Conservation (phyloP, 2,797 vertebrate genomes). For the Cynodonichthys magdalenae region DNA sequence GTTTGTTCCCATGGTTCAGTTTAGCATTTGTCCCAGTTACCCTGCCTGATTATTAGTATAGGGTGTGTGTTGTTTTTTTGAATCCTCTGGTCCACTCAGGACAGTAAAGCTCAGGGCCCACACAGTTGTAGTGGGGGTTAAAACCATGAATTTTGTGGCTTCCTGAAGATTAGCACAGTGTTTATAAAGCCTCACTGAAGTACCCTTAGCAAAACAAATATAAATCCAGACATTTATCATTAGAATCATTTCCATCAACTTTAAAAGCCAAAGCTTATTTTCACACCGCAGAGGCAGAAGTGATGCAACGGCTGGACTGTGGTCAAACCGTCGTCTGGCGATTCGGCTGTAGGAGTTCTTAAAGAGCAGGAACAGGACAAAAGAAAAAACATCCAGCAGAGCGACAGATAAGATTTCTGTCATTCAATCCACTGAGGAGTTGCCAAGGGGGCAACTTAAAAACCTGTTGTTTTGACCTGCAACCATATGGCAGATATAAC, state of each 20-base stretch:
- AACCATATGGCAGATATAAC: slow-evolving; percentile 77
- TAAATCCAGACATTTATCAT: slow-evolving; percentile 63
- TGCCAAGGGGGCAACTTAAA: slow-evolving; percentile 30
- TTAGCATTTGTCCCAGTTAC: slow-evolving; percentile 27
- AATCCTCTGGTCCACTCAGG: slow-evolving; percentile 28
- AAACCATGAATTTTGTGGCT: slow-evolving; percentile 67
- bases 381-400: slow-evolving; percentile 7
- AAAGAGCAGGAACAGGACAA: not conserved
- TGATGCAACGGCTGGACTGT: slow-evolving; percentile 44
- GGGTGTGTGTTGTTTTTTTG: slow-evolving; percentile 58
- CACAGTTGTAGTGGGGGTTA: slow-evolving; percentile 10
- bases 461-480: slow-evolving; percentile 71
- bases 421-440: slow-evolving; percentile 55
- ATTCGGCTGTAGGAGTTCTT: slow-evolving; percentile 14
- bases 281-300: slow-evolving; percentile 23
- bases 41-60: slow-evolving; percentile 31
- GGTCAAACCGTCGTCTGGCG: slow-evolving; percentile 31
- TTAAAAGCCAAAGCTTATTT: slow-evolving; percentile 24
- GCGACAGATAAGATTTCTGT: slow-evolving; percentile 17
- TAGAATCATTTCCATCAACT: slow-evolving; percentile 46
- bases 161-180: slow-evolving; percentile 76
- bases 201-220: slow-evolving; percentile 69
- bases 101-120: slow-evolving; percentile 22
- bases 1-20: slow-evolving; percentile 63
- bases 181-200: slow-evolving; percentile 75